A percentile compares a stretch with the other conserved stretches of the same genome.
phyloP scores from a whole-genome alignment of 1,140 invertebrate species.

The Tetragnatha versicolor region DNA sequence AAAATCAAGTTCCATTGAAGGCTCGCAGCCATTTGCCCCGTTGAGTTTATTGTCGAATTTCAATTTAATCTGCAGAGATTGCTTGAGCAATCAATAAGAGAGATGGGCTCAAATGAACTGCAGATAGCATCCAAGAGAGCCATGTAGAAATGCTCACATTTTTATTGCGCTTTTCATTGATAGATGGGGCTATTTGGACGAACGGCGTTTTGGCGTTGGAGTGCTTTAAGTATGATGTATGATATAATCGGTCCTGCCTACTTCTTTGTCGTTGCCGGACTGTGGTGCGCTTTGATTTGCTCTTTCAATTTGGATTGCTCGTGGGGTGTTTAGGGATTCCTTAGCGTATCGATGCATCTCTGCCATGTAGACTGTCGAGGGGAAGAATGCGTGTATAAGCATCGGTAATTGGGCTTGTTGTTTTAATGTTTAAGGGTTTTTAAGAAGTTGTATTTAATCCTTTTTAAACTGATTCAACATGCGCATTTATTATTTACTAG shows the following conservation, averaged over 20 bases:
- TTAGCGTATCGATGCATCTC: too few species aligned
- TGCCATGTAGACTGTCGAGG: too few species aligned
- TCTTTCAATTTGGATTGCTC: too few species aligned
- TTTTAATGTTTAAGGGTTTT: too few species aligned
- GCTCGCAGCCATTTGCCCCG: constrained; percentile 30
- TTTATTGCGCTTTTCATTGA: constrained; percentile 42
- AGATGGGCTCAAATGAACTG: constrained; percentile 33
- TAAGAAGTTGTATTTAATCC: too few species aligned
- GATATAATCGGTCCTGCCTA: background rate
- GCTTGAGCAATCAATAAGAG: constrained; percentile 41
- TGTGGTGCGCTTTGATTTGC: too few species aligned
- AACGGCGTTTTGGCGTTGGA: background rate
- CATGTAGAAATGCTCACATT: constrained; percentile 36
- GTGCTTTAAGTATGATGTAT: constrained; percentile 38
- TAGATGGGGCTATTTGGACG: constrained; percentile 44
- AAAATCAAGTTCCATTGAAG: constrained; percentile 4
- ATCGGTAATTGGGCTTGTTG: too few species aligned
- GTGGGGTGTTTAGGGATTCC: too few species aligned
- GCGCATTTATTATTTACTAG: too few species aligned
- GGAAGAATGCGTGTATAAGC: too few species aligned
- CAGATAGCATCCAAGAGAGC: constrained; percentile 14
- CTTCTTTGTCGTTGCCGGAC: background rate
- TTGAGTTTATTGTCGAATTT: constrained; percentile 43
- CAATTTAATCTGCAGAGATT: constrained; percentile 42
- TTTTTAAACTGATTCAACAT: too few species aligned